phyloP scores from a whole-genome alignment of 2,888 invertebrate species.

The Scaptomyza polygonia region DNA sequence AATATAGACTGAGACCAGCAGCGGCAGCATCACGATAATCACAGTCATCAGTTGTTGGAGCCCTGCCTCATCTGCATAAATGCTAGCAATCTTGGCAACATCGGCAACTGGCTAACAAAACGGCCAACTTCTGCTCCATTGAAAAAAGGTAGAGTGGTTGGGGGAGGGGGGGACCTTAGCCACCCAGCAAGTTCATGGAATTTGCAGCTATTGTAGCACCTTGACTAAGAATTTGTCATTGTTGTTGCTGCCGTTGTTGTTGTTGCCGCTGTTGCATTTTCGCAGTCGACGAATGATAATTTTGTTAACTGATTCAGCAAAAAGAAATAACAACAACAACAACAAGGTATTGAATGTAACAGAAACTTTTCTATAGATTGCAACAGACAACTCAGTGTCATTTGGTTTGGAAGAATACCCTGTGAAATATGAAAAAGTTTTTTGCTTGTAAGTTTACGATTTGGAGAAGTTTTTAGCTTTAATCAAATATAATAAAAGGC shows the following conservation, averaged over 20 bases:
- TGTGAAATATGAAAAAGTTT: neutral
- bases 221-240: constrained; percentile 71
- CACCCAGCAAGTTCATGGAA: constrained; percentile 74
- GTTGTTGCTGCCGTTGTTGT: constrained; percentile 42
- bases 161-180: constrained; percentile 25
- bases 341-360: neutral
- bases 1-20: neutral
- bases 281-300: constrained; percentile 8
- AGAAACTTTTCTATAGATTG: neutral
- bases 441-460: too few species aligned
- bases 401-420: neutral
- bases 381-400: neutral
- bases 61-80: constrained; percentile 65
- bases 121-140: neutral
- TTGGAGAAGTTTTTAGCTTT: too few species aligned
- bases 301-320: constrained; percentile 46
- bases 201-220: constrained; percentile 72
- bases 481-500: too few species aligned
- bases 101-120: constrained; percentile 26
- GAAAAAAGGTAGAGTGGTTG: neutral
- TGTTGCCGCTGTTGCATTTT: constrained; percentile 12
- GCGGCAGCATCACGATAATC: constrained; percentile 47
- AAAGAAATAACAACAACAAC: neutral
- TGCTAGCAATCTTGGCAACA: constrained; percentile 27
- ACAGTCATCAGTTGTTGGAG: constrained; percentile 62